Base-by-base conservation (phyloP, 2,888 invertebrate genomes). In the Teinopalpus imperialis region DNA sequence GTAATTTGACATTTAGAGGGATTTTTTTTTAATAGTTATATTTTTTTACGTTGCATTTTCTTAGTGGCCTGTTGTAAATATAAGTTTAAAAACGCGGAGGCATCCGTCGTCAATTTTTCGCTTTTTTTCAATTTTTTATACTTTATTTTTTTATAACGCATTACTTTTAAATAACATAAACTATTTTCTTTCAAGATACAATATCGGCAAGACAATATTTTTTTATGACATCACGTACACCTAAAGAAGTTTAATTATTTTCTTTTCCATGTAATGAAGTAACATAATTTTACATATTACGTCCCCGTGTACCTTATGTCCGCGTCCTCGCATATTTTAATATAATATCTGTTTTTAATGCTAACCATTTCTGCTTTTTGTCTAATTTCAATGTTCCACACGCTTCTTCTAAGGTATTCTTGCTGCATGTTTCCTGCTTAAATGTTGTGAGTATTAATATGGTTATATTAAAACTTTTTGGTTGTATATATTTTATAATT, bases 351-450 rank as follows among this genome's bases (percentile, higher is more conserved):
- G 29, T 14, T 35, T n/a, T 31, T 14, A 46, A 27, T 46, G 34
- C 16, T 40, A 40, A 45, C 39, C 20, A 34, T 40, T 18, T 46
- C 40, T 46, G 45, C 45, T 46, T 46, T 46, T 29, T 46, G 40
- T 46, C 45, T 40, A 34, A 34, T 40, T 40, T 40, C 45, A 24
- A 46, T 40, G 40, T 46, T 46, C 39, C 30, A 20, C 40, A 40
- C 40, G 46, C 46, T 46, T 46, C 27, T 18, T 36, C 43, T 46
- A 46, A 46, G 46, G 46, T 46, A 29, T 46, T 16, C 46, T 46
- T 46, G 46, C 46, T n/a, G 46, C 46, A 46, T 46, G 46, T 27
- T 46, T 46, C 46, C 40, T 46, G 40, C 39, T 46, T 46, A 46
- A 46, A 34, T 46, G 46, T 35, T 46, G 46, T 46, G 34, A 46